These are phyloP conservation scores for Perizoma flavofasciatum DNA, from an alignment of 2,888 invertebrate species.

Conservation along the genomic window DNA sequence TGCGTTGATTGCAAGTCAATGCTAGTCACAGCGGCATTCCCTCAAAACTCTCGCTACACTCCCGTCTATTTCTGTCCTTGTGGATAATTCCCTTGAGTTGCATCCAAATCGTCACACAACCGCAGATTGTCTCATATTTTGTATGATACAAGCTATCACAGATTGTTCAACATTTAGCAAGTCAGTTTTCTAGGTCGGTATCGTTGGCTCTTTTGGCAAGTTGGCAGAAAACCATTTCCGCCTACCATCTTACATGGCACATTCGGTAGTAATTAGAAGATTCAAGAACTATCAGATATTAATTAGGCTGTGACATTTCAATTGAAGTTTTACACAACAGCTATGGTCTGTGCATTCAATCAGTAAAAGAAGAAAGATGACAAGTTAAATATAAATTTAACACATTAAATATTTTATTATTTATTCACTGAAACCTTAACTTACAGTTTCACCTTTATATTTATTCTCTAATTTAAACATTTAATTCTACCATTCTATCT, in stretches of 20 bases:
- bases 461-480: too few species aligned
- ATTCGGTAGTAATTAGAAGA: background rate
- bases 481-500: too few species aligned
- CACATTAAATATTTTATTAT: too few species aligned
- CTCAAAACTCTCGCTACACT: background rate
- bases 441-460: too few species aligned
- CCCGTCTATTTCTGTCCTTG: slow-evolving; percentile 8
- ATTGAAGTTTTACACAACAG: too few species aligned
- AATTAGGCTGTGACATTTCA: too few species aligned
- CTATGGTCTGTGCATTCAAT: too few species aligned
- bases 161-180: background rate
- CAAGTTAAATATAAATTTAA: too few species aligned
- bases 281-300: background rate
- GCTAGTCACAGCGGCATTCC: background rate
- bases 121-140: background rate
- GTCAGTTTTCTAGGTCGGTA: slow-evolving; percentile 2
- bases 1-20: too few species aligned
- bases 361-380: too few species aligned
- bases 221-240: background rate
- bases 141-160: background rate
- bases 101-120: slow-evolving; percentile 3
- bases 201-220: slow-evolving; percentile 1
- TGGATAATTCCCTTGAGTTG: slow-evolving; percentile 1
- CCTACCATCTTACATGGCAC: background rate
- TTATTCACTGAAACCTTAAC: too few species aligned